Evolutionary conservation across 2,797 vertebrate genomes (phyloP), one percentile per base, ranked within the genome.

Genomic region (Centroberyx gerrardi): DNA sequence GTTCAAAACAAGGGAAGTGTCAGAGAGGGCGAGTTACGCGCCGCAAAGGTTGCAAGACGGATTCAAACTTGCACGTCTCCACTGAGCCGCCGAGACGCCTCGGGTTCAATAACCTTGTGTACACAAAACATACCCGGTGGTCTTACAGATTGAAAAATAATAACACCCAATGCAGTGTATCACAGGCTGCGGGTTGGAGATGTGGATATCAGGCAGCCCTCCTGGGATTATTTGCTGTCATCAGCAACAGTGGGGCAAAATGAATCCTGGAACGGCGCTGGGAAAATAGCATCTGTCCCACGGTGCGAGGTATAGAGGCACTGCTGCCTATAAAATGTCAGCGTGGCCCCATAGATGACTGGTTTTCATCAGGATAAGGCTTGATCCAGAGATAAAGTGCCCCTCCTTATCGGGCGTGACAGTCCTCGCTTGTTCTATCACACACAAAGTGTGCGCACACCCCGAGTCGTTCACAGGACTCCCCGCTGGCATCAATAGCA

Each of bases 351-450:
- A 63, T 54, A 83, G 73, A 84, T 80, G 80, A 82, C 80, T 83
- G 77, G 29, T 77, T 89, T 91, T 88, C 80, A 91, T 90, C 82
- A 80, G 76, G 86, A 90, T 88, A 55, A 84, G 76, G 75, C 72
- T 71, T 88, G 87, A 90, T 89, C 84, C 83, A 55, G 40, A 87
- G 86, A 92, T 90, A 87, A 91, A 87, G 84, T 86, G 84, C 62
- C 74, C 80, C 79, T 89, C 82, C 87, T 94, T 92, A 94, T 95
- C 83, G 58, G 77, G 72, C 74, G 56, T 86, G 87, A 88, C 90
- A 92, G 87, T 77, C 74, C 79, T 84, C 15, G 54, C 87, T 91
- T 91, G 90, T 90, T 89, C 84, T 66, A 80, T 87, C 81, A 76
- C 81, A 86, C 67, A 87, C 77, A 86, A 75, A 89, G 83, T 75